Conservation (phyloP, 2,797 vertebrate species). For the Thunnus albacares region DNA sequence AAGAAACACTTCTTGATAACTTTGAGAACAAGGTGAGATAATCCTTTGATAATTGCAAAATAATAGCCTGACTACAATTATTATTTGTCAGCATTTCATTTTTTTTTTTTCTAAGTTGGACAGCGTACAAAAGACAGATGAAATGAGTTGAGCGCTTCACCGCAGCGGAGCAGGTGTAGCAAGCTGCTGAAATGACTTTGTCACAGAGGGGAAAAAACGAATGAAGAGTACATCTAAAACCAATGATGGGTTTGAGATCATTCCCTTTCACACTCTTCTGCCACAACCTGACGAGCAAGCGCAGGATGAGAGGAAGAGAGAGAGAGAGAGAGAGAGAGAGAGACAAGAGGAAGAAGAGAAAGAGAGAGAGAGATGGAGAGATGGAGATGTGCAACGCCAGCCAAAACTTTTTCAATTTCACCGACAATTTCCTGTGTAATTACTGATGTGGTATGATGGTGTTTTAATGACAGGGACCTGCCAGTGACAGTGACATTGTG, state of each 20-base stretch:
- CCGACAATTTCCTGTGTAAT: conserved; percentile 90
- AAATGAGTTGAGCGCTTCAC: conserved; percentile 59
- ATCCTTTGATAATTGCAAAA: conserved; percentile 55
- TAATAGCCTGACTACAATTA: conserved; percentile 57
- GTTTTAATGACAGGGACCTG: conserved; percentile 87
- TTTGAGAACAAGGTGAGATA: conserved; percentile 49
- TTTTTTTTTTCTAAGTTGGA: conserved; percentile 32
- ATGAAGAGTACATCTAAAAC: conserved; percentile 81
- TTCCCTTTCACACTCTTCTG: conserved; percentile 81
- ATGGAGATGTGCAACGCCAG: conserved; percentile 84
- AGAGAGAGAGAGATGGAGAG: conserved; percentile 60
- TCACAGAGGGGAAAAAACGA: conserved; percentile 72
- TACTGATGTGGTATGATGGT: conserved; percentile 87
- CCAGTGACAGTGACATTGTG: conserved; percentile 78
- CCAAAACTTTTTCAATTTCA: conserved; percentile 90
- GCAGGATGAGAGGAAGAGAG: conserved; percentile 49
- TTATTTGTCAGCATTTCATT: conserved; percentile 38
- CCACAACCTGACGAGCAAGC: conserved; percentile 75
- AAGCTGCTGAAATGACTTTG: conserved; percentile 75
- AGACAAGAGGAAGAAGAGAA: conserved; percentile 35
- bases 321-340: conserved; percentile 26
- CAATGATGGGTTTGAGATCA: conserved; percentile 83
- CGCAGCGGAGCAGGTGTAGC: conserved; percentile 70
- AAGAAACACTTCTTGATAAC: conserved; percentile 28
- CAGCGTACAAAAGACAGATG: conserved; percentile 56